Conservation (phyloP, 92 coral and sea anemone species). For the Paramuricea clavata region DNA sequence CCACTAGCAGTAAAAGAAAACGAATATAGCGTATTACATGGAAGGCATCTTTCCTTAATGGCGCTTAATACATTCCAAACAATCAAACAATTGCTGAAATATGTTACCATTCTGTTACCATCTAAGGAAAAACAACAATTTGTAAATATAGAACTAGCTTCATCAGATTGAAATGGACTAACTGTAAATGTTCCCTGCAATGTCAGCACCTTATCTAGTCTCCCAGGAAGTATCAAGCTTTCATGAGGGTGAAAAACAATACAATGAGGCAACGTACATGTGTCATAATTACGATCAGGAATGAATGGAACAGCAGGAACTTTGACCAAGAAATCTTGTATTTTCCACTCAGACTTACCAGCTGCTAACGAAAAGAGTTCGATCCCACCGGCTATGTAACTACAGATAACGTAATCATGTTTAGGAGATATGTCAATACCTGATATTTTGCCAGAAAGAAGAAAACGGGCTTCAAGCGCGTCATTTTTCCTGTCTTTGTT, state of each 20-base stretch:
- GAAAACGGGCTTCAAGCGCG: slow-evolving; percentile 19
- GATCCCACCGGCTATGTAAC: slow-evolving; percentile 58
- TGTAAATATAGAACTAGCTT: slow-evolving; percentile 20
- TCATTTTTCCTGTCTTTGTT: slow-evolving; percentile 55
- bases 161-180: slow-evolving; percentile 19
- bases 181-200: slow-evolving; percentile 16
- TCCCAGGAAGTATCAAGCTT: slow-evolving; percentile 40
- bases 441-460: background rate
- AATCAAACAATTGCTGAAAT: slow-evolving; percentile 5
- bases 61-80: slow-evolving; percentile 48
- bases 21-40: background rate
- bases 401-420: slow-evolving; percentile 57
- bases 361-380: slow-evolving; percentile 70
- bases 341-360: slow-evolving; percentile 64
- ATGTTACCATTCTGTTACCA: slow-evolving; percentile 19
- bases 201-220: slow-evolving; percentile 33
- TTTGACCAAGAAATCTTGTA: slow-evolving; percentile 34
- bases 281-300: no score
- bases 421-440: slow-evolving; percentile 66
- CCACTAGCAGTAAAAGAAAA: background rate
- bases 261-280: background rate
- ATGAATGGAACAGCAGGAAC: no score
- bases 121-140: slow-evolving; percentile 43
- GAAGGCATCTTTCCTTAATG: background rate
- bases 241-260: slow-evolving; percentile 42